Conservation (phyloP, 2,113 vertebrate species). For the Solea senegalensis region DNA sequence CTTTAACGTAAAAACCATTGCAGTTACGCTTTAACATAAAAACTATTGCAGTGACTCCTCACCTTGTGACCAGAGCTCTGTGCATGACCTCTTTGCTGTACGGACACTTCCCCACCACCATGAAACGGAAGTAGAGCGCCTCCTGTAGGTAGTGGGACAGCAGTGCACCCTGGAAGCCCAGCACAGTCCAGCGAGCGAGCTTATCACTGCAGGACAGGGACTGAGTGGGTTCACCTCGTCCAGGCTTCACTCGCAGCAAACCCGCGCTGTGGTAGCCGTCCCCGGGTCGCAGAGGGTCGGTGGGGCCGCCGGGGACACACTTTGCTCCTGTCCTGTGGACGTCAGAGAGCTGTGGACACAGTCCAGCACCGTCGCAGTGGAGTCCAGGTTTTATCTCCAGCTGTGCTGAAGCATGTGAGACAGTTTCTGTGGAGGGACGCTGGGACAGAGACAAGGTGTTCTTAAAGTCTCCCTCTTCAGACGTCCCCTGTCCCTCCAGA, state of each 20-base stretch:
- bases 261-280: slow-evolving; percentile 85
- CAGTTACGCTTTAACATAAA: too few relatives aligned
- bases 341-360: slow-evolving; percentile 65
- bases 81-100: slow-evolving; percentile 85
- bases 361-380: neutral
- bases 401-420: neutral
- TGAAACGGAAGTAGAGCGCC: slow-evolving; percentile 85
- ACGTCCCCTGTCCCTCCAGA: slow-evolving; percentile 13
- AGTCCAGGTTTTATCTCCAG: neutral
- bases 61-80: slow-evolving; percentile 87
- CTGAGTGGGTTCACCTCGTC: slow-evolving; percentile 88
- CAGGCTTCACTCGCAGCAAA: slow-evolving; percentile 90
- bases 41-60: neutral
- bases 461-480: too few relatives aligned
- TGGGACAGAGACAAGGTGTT: neutral
- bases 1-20: too few relatives aligned
- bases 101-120: slow-evolving; percentile 90
- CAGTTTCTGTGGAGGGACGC: neutral
- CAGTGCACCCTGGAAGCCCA: slow-evolving; percentile 94
- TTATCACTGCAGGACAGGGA: slow-evolving; percentile 98
- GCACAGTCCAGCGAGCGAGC: slow-evolving; percentile 81
- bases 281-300: slow-evolving; percentile 82
- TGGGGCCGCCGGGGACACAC: slow-evolving; percentile 84
- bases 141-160: slow-evolving; percentile 90
- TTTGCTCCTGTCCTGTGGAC: slow-evolving; percentile 93